Conservation (phyloP, 2,888 invertebrate species). For the Epiblema foenella region DNA sequence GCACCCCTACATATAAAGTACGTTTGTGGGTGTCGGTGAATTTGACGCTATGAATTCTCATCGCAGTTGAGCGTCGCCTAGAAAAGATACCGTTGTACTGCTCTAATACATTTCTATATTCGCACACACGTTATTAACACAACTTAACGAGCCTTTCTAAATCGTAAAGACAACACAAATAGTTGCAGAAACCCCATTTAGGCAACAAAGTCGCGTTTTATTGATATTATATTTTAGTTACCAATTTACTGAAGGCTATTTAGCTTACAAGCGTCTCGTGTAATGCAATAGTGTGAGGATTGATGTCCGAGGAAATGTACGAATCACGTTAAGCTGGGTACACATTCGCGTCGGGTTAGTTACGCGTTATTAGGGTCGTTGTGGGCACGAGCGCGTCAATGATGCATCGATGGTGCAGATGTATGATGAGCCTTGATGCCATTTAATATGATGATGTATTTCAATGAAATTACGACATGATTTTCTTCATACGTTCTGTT, state of each 20-base stretch:
- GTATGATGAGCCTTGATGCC: neutral
- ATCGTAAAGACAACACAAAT: slow-evolving; percentile 26
- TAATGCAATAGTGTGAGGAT: slow-evolving; percentile 38
- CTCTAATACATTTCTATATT: slow-evolving; percentile 42
- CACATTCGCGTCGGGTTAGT: slow-evolving; percentile 48
- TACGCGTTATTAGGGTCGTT: slow-evolving; percentile 52
- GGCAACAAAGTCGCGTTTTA: slow-evolving; percentile 28
- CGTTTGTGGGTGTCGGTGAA: neutral
- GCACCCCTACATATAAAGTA: neutral
- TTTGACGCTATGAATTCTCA: neutral
- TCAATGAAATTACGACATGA: neutral
- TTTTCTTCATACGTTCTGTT: neutral
- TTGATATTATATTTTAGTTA: slow-evolving; percentile 26
- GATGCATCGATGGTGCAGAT: slow-evolving; percentile 13
- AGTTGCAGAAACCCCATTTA: slow-evolving; percentile 8
- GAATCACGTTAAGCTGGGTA: slow-evolving; percentile 44
- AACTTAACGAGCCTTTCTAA: slow-evolving; percentile 28
- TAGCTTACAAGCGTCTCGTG: slow-evolving; percentile 34
- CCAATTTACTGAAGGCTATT: slow-evolving; percentile 8
- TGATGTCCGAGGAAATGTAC: slow-evolving; percentile 38
- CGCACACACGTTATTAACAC: slow-evolving; percentile 3
- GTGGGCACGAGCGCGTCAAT: slow-evolving; percentile 47
- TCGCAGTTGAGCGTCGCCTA: neutral
- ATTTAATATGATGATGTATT: neutral
- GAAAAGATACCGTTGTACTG: neutral